Evolutionary conservation across 2,797 vertebrate genomes (phyloP).

Genomic region (Gallinago solitaria): DNA sequence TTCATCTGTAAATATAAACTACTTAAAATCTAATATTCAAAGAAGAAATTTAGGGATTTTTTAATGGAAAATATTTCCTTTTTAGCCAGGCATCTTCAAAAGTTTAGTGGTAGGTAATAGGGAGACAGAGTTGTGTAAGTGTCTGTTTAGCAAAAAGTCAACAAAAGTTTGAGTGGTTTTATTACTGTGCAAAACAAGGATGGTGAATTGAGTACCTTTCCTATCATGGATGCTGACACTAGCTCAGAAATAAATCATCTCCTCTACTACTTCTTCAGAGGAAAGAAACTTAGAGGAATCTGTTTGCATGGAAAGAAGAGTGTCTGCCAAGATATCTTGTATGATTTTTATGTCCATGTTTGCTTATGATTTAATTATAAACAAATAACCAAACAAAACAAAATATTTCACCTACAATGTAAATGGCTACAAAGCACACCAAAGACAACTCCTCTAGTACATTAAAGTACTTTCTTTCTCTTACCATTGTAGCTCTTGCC

Average conservation of each 20-base stretch:
- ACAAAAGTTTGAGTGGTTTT: not conserved
- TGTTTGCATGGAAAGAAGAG: not conserved
- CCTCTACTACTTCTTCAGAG: not conserved
- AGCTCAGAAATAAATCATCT: not conserved
- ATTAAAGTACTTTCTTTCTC: not conserved
- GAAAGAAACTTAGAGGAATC: not conserved
- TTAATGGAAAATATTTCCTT: not conserved
- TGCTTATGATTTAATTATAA: not conserved
- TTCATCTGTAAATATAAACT: not conserved
- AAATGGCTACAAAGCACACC: not conserved
- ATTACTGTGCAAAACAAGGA: not conserved
- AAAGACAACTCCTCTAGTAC: not conserved
- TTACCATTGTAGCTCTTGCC: not conserved
- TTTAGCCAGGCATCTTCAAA: not conserved
- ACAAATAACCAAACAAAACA: not conserved
- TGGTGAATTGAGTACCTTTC: not conserved
- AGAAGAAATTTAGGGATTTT: not conserved
- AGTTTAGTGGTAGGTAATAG: not conserved
- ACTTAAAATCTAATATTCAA: not conserved
- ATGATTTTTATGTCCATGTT: not conserved
- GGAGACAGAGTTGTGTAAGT: not conserved
- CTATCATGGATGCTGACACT: not conserved
- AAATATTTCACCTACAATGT: not conserved
- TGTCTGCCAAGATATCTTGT: not conserved
- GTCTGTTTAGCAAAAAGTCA: not conserved